These are phyloP conservation scores for Paramormyrops kingsleyae DNA, from an alignment of 2,113 vertebrate species.

Conservation along the genomic window DNA sequence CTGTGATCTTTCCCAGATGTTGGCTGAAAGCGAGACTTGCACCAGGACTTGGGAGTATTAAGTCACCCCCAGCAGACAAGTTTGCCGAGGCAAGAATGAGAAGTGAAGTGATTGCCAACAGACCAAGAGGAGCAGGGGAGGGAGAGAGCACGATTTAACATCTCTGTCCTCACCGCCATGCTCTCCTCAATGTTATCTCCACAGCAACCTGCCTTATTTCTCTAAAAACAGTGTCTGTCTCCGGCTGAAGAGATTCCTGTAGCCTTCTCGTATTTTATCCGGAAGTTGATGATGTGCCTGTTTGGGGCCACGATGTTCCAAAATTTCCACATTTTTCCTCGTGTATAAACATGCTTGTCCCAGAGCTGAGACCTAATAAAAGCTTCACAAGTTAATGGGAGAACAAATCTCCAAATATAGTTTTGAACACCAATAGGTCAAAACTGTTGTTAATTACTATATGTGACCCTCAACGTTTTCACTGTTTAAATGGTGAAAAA, in stretches of 20 bases:
- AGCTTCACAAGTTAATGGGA: background rate
- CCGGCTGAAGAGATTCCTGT: background rate
- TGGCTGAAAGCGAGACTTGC: constrained; percentile 41
- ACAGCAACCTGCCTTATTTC: background rate
- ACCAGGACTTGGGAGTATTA: constrained; percentile 21
- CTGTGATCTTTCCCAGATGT: constrained; percentile 58
- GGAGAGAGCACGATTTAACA: background rate
- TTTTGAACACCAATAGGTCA: background rate
- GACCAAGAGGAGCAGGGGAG: constrained; percentile 18
- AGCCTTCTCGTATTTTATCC: background rate
- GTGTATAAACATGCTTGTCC: background rate
- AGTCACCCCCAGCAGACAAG: constrained; percentile 58
- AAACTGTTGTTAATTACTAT: background rate
- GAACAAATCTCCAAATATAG: background rate
- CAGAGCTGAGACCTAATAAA: background rate
- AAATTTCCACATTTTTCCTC: background rate
- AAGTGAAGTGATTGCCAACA: constrained; percentile 38
- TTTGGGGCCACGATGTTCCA: background rate
- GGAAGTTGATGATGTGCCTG: background rate
- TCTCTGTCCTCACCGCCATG: background rate
- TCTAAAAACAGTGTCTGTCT: background rate
- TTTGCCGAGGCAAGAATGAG: constrained; percentile 54
- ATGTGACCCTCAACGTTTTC: background rate
- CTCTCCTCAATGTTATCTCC: background rate
- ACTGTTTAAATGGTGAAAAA: background rate